Conservation (phyloP, 2,888 invertebrate genomes). For the Octonoba sinensis region DNA sequence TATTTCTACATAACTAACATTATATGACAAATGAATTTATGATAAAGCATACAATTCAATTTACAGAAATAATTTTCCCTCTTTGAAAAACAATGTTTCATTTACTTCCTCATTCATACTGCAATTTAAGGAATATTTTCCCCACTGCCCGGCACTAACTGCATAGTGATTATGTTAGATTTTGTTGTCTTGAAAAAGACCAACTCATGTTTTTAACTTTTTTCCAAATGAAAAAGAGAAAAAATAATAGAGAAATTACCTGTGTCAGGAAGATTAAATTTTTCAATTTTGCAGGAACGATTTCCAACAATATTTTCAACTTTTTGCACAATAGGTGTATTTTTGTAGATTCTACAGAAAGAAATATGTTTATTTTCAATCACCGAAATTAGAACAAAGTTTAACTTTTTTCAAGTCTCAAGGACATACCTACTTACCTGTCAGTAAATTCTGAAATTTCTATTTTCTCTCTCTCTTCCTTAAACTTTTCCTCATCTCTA, state of each 20-base stretch:
- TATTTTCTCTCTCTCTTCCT: slow-evolving; percentile 91
- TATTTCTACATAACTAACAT: too few relatives aligned
- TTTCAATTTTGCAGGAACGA: slow-evolving; percentile 91
- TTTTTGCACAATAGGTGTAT: slow-evolving; percentile 91
- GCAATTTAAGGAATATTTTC: too few relatives aligned
- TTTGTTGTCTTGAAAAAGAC: too few relatives aligned
- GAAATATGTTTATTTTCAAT: not conserved
- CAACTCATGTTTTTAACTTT: too few relatives aligned
- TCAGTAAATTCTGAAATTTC: slow-evolving; percentile 93
- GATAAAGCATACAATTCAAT: too few relatives aligned
- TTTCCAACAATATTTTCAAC: slow-evolving; percentile 93
- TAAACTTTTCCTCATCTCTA: slow-evolving; percentile 86
- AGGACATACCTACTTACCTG: slow-evolving; percentile 68
- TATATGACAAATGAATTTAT: too few relatives aligned
- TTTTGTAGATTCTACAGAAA: slow-evolving; percentile 77
- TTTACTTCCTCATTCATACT: too few relatives aligned
- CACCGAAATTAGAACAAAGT: not conserved
- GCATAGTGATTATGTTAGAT: too few relatives aligned
- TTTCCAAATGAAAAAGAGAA: slow-evolving; percentile 39
- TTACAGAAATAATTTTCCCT: too few relatives aligned
- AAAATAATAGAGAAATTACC: slow-evolving; percentile 73
- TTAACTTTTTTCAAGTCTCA: not conserved
- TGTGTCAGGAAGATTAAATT: slow-evolving; percentile 94
- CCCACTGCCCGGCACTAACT: too few relatives aligned
- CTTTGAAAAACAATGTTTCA: too few relatives aligned